Conservation (phyloP, 2,113 vertebrate species). For the Genyomyrus donnyi region DNA sequence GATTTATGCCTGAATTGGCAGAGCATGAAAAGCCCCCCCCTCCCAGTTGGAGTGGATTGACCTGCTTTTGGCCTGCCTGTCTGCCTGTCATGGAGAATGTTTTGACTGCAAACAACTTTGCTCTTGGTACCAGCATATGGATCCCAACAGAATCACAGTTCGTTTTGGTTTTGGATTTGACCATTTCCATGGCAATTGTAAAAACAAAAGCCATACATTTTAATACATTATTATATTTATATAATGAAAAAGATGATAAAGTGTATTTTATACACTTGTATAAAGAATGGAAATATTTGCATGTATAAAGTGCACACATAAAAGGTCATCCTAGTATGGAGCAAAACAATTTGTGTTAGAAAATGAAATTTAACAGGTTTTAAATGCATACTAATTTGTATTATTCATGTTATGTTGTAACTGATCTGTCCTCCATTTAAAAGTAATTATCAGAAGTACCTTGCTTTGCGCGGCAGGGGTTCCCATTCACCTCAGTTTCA, state of each 20-base stretch:
- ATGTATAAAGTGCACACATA: not conserved
- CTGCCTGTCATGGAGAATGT: not conserved
- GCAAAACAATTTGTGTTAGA: not conserved
- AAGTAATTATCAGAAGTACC: not conserved
- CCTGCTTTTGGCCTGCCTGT: not conserved
- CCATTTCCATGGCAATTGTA: not conserved
- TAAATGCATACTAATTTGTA: not conserved
- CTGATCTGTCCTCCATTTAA: conserved; percentile 7
- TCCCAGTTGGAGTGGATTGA: not conserved
- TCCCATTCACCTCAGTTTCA: conserved; percentile 13
- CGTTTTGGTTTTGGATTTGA: not conserved
- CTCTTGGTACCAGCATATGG: not conserved
- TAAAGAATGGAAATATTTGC: not conserved
- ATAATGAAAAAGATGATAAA: not conserved
- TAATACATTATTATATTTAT: not conserved
- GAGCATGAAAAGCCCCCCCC: not conserved
- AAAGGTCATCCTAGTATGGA: not conserved
- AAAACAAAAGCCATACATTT: not conserved
- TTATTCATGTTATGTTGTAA: not conserved
- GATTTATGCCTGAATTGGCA: not conserved
- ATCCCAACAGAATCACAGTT: not conserved
- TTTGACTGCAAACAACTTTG: not conserved
- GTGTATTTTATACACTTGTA: not conserved
- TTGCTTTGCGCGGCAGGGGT: not conserved
- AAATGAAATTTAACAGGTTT: not conserved